Base-by-base conservation (phyloP, 2,888 invertebrate genomes). In the Drosophila sordidula region DNA sequence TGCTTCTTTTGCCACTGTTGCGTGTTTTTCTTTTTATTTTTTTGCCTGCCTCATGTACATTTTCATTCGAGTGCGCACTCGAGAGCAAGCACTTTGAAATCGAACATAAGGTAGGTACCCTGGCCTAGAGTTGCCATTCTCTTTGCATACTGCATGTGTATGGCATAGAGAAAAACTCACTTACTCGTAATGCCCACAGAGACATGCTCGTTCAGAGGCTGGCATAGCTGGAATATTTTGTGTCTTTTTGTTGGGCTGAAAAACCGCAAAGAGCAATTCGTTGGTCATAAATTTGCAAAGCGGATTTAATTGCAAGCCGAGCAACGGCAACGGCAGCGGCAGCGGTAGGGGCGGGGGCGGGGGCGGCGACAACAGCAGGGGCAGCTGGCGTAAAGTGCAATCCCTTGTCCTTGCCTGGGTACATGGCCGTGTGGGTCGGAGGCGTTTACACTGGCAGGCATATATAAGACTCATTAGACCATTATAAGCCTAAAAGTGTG, bases 251-350 rank as follows among this genome's bases (percentile, higher is more conserved):
- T 65, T 63, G 41, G 57, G 45, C 52, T 67, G 45, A 22, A 52
- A 70, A 78, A 69, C 81, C 76, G 62, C 78, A 81, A 82, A 75
- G 70, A 70, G 77, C 77, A 80, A 87, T 87, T 80, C 87, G 81
- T 89, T 82, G 80, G 77, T 78, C 87, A 90, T 90, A 90, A 90
- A 90, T 90, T 90, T 84, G 76, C 87, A 79, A 83, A 85, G 83
- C 82, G 84, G 85, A 89, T 90, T 90, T 89, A 90, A 90, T 89
- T 90, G 87, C 87, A 84, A 61, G 78, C 75, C 73, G 72, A 80
- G 50, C 64, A 56, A 32, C 22, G 32, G 56, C 38, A 44, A 12
- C 36, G 29, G 45, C 36, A 58, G 12, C 25, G 26, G 9, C 22
- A 58, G 39, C 25, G 34, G 55, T 18, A 55, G 9, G 26, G 34